These are phyloP conservation scores for Erythrolamprus reginae DNA, from an alignment of 2,113 vertebrate species.

Conservation along the genomic window DNA sequence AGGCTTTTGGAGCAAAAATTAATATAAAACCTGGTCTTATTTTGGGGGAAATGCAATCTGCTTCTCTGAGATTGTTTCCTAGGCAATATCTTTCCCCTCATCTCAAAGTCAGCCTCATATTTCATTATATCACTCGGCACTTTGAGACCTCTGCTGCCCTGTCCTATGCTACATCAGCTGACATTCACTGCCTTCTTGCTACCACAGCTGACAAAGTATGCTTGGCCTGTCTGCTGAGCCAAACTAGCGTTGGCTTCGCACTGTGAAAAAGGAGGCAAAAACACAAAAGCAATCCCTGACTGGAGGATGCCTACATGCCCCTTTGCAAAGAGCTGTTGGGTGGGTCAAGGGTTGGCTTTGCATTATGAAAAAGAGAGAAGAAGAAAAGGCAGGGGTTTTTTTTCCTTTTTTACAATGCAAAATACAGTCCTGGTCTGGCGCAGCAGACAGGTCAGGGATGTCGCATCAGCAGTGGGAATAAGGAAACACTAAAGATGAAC, in stretches of 20 bases:
- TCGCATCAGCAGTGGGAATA: not conserved
- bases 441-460: not conserved
- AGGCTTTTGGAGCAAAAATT: no score
- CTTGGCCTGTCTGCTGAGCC: not conserved
- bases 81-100: not conserved
- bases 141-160: not conserved
- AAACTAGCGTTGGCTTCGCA: not conserved
- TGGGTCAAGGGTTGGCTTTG: not conserved
- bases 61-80: not conserved
- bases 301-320: not conserved
- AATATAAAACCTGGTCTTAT: no score
- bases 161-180: not conserved
- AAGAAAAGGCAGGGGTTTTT: not conserved
- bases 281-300: not conserved
- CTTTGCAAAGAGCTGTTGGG: not conserved
- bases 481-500: not conserved
- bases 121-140: not conserved
- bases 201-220: not conserved
- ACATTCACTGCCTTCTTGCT: not conserved
- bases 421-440: not conserved
- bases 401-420: not conserved
- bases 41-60: not conserved
- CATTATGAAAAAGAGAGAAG: not conserved
- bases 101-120: not conserved
- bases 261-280: not conserved